Evolutionary conservation across 2,797 vertebrate genomes (phyloP).

Genomic region (Characodon lateralis): DNA sequence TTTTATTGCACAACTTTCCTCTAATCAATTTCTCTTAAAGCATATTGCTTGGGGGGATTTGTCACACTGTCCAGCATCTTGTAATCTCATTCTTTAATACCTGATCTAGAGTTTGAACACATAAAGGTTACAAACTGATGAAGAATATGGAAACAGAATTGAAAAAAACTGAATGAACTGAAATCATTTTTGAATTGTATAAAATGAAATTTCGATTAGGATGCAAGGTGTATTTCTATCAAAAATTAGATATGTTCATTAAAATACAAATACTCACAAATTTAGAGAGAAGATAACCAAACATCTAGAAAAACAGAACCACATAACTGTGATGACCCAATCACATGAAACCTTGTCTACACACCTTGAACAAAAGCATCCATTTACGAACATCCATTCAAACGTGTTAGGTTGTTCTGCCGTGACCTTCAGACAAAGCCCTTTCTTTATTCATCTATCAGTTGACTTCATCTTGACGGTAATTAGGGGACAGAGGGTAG

Average conservation of each 20-base stretch:
- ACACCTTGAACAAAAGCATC: slow-evolving; percentile 38
- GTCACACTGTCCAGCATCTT: slow-evolving; percentile 26
- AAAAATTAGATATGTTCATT: background rate
- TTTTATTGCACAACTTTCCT: slow-evolving; percentile 8
- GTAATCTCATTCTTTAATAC: background rate
- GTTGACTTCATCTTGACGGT: slow-evolving; percentile 42
- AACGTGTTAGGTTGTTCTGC: slow-evolving; percentile 30
- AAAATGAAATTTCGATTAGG: background rate
- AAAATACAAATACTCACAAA: background rate
- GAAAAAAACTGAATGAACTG: background rate
- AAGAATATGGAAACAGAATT: background rate
- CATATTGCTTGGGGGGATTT: slow-evolving; percentile 30
- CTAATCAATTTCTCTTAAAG: slow-evolving; percentile 25
- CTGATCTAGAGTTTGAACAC: slow-evolving; percentile 2
- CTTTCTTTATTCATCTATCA: slow-evolving; percentile 38
- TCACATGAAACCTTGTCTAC: slow-evolving; percentile 19
- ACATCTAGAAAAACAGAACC: slow-evolving; percentile 14
- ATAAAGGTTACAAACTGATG: background rate
- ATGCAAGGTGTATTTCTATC: background rate
- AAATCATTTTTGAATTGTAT: background rate
- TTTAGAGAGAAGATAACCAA: slow-evolving; percentile 22
- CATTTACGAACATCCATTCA: slow-evolving; percentile 43
- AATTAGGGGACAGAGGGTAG: slow-evolving; percentile 43
- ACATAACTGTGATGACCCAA: slow-evolving; percentile 22
- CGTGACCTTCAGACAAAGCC: slow-evolving; percentile 42